Percentiles rank a stretch among this genome's conserved stretches.
Evolutionary conservation across 2,888 invertebrate genomes (phyloP).

Genomic region (Meta bourneti): DNA sequence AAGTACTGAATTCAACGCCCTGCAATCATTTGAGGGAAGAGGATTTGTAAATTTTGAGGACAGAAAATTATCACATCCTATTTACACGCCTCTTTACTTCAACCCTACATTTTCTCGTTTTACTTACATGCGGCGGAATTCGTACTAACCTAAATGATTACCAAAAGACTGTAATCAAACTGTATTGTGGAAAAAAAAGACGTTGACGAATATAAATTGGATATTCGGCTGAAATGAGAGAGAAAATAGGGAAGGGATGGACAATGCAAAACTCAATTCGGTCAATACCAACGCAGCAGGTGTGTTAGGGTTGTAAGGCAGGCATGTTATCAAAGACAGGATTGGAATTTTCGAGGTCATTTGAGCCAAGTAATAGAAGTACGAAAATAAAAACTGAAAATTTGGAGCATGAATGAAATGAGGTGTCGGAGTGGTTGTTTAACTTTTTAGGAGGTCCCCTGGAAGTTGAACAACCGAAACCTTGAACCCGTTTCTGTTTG

Average conservation of each 20-base stretch:
- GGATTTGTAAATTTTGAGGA: too few relatives aligned
- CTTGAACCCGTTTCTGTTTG: background rate
- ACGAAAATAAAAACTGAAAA: background rate
- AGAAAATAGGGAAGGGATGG: background rate
- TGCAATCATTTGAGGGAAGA: too few relatives aligned
- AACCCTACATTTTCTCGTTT: too few relatives aligned
- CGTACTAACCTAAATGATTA: too few relatives aligned
- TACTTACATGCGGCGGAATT: too few relatives aligned
- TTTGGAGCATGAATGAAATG: constrained; percentile 12
- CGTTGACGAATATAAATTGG: too few relatives aligned
- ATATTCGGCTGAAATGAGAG: too few relatives aligned
- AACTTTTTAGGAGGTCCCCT: background rate
- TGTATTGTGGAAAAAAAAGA: background rate
- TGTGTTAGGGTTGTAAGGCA: background rate
- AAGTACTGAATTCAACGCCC: too few relatives aligned
- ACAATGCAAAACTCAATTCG: background rate
- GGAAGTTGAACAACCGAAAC: constrained; percentile 9
- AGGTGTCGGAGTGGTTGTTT: background rate
- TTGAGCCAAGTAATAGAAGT: background rate
- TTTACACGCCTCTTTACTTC: too few relatives aligned
- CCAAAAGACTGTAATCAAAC: background rate
- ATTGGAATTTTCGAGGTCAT: constrained; percentile 16
- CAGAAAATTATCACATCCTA: too few relatives aligned
- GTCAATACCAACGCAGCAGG: background rate
- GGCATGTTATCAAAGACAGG: background rate